Base-by-base conservation (phyloP, 2,888 invertebrate genomes). In the Agapetus fuscipes region DNA sequence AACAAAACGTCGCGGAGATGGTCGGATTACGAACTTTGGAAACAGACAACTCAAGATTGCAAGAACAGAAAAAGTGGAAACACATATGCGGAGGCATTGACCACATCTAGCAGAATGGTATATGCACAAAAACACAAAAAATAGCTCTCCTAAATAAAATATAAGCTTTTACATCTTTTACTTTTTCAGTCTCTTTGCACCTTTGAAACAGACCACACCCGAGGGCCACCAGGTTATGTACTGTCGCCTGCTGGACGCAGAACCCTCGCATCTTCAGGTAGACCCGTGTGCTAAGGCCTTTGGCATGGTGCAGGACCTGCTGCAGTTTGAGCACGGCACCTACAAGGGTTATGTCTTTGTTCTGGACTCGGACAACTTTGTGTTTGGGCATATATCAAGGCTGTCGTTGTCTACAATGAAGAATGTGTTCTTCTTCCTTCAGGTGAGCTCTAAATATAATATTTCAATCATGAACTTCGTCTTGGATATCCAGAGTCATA, bases 391-490 rank as follows among this genome's bases (percentile, higher is more conserved):
- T 51, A 57, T 82, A 2, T 67, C 77, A 4, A 71, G 73, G 50
- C 58, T 83, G 1, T 79, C 74, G 39, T 56, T 82, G 1, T 62
- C 76, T 48, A 69, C 74, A 2, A 58, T 83, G 46, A 82, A 80
- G 50, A 83, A 81, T 55, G 78, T 76, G 49, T 62, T 83, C 6
- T 74, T 68, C 48, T 84, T 74, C 52, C 55, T 84, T 26, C 82
- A 82, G 66, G 78, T 76, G 5, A 29, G 6, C n/a, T n/a, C n/a
- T n/a, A n/a, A n/a, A n/a, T n/a, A n/a, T n/a, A n/a, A n/a, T n/a
- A n/a, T n/a, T n/a, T n/a, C n/a, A n/a, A n/a, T n/a, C n/a, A n/a
- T n/a, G n/a, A n/a, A n/a, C n/a, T n/a, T n/a, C n/a, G n/a, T n/a
- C n/a, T n/a, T n/a, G n/a, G n/a, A n/a, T n/a, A n/a, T n/a, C n/a